phyloP scores from a whole-genome alignment of 2,113 vertebrate species.

The Gulo gulo region DNA sequence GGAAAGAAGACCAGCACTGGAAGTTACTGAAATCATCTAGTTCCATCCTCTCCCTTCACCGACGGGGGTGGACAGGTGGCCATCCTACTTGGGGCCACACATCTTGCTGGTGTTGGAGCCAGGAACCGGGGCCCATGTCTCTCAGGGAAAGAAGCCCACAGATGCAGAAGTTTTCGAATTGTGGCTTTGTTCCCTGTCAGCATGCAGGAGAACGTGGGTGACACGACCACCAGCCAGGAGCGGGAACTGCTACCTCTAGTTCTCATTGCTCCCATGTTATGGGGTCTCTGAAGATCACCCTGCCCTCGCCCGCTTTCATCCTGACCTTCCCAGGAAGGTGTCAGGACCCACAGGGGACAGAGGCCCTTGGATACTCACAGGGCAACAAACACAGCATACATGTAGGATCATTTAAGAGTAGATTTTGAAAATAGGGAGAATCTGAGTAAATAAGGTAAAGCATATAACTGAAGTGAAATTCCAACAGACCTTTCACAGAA shows the following conservation, averaged over 20 bases:
- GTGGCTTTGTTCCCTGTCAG: neutral
- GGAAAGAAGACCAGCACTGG: neutral
- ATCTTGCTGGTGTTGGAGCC: rapidly evolving
- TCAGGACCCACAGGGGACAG: neutral
- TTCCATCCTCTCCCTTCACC: neutral
- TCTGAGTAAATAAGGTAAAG: neutral
- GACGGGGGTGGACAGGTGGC: rapidly evolving
- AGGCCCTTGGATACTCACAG: neutral
- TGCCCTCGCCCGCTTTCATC: neutral
- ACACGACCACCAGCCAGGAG: neutral
- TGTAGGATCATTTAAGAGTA: neutral
- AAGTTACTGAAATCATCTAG: neutral
- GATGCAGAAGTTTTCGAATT: too few relatives aligned
- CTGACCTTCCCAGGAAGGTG: neutral
- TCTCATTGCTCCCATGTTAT: neutral
- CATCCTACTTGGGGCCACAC: neutral
- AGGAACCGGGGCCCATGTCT: too few relatives aligned
- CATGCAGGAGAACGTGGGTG: neutral
- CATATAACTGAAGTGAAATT: neutral
- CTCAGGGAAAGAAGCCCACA: neutral
- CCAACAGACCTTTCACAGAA: neutral
- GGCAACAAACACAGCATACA: neutral
- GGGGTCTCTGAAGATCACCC: neutral
- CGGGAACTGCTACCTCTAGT: neutral
- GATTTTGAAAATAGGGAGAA: neutral